Base-by-base conservation (phyloP, 2,113 vertebrate genomes). In the Nerophis ophidion region DNA sequence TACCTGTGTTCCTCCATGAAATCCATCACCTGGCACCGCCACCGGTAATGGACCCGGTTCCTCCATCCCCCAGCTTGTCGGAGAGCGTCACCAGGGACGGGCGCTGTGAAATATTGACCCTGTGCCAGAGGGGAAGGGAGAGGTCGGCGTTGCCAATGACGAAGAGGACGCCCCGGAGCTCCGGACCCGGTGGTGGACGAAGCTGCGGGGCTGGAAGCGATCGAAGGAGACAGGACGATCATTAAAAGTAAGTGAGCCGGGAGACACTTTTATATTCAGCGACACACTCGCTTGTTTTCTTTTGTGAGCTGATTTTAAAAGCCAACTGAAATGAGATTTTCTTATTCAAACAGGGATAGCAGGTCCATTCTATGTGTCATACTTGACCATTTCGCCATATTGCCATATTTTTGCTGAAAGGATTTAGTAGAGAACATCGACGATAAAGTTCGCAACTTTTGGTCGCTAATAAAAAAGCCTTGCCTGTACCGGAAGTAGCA, bases 41-140 rank as follows among this genome's bases (percentile, higher is more conserved):
- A 71, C 77, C 12, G 84, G 82, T 87, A 86, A 88, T 87, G 72
- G 83, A 82, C 83, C 82, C 82, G 81, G 86, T 87, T 86, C 83
- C 87, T 82, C 79, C 68, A 70, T 66, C 57, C 64, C 26, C 26
- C 26, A 71, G 70, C 71, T 86, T 86, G 87, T 86, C 77, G 61
- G 79, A 48, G 70, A 68, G 79, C 81, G 72, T 81, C 87, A 84
- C 84, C 11, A 65, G 88, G 89, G 89, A 89, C 87, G 77, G 46
- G 81, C 11, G 68, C 74, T 59, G 88, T 90, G 88, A 90, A 84
- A 90, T 89, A 90, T 89, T 86, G 88, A 89, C 88, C 87, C 63
- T 42, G n/a, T 81, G 88, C 88, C 88, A 87, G 81, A 82, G 69
- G 84, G 66, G 71, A 64, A 68, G 49, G 61, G 66, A 62, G 74